Evolutionary conservation across 2,888 invertebrate genomes (phyloP), one percentile per base, ranked within the genome.

Genomic region (Drosophila helvetica): DNA sequence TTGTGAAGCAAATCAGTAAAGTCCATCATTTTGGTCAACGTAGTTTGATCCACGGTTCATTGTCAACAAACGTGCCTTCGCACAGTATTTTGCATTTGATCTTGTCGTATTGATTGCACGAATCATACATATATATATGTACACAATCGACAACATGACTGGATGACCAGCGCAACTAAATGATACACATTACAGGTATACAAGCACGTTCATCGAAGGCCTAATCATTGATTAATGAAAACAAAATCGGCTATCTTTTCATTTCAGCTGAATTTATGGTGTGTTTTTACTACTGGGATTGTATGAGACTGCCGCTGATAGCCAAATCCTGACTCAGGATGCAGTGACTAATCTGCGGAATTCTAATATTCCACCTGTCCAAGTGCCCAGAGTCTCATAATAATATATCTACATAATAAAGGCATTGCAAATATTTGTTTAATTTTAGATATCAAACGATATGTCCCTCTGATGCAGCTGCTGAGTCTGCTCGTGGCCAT

Each of bases 251-350:
- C 8, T n/a, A 42, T 51, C 27, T 30, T 6, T 7, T 0, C 15
- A 5, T 92, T 93, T 25, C 90, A 94, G 94, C 80, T 96, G 96
- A 91, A 90, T 94, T 27, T 53, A 96, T 97, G 0, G 94, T 97
- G 58, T 87, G 96, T 70, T 94, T 0, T 97, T 97, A 86, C 96
- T 95, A 90, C 93, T 98, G 83, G 98, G 98, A 30, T 96, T 97
- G 90, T 96, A 97, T 98, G 83, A 98, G 98, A 27, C 96, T 97
- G 90, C 96, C 97, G 5, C 93, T 98, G 88, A 98, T 98, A 90
- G 92, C 96, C 46, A 95, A 96, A 90, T 96, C 96, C 43, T 96
- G 96, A n/a, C n/a, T 97, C 7, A 96, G 96, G 9, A 92, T 94
- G 27, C 94, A 97, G 80, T 98, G 98, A 98, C 94, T 95, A 75